Percentiles rank a stretch among this genome's conserved stretches.
phyloP scores from a whole-genome alignment of 1,140 invertebrate species.

The Reticulitermes speratus region DNA sequence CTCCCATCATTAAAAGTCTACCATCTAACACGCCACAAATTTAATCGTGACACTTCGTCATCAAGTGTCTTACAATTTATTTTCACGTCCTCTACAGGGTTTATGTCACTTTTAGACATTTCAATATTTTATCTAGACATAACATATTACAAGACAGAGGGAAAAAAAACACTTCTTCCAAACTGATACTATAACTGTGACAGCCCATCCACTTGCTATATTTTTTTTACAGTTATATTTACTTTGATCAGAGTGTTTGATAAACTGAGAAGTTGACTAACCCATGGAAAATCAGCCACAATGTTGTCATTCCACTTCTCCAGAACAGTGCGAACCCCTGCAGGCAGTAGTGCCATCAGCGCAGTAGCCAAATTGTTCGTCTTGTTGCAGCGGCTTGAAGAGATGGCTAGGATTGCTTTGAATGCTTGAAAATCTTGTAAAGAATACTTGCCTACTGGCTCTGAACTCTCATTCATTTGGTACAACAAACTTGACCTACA shows the following conservation, averaged over 20 bases:
- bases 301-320: conserved; percentile 64
- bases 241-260: neutral
- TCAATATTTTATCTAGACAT: too few species aligned
- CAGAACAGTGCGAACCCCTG: conserved; percentile 56
- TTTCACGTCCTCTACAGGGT: too few species aligned
- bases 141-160: too few species aligned
- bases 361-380: conserved; percentile 54
- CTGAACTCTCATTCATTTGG: conserved; percentile 52
- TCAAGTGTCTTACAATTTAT: too few species aligned
- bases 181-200: neutral
- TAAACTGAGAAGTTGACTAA: conserved; percentile 32
- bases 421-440: conserved; percentile 52
- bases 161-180: too few species aligned
- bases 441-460: conserved; percentile 51
- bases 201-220: neutral
- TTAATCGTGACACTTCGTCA: too few species aligned
- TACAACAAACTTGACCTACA: conserved; percentile 55
- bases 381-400: conserved; percentile 54
- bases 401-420: conserved; percentile 60
- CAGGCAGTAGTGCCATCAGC: conserved; percentile 58
- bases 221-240: neutral
- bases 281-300: conserved; percentile 54
- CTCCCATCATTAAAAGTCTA: too few species aligned
- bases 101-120: too few species aligned
- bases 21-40: too few species aligned